Conservation (phyloP, 2,888 invertebrate species). For the Caenorhabditis plicata region DNA sequence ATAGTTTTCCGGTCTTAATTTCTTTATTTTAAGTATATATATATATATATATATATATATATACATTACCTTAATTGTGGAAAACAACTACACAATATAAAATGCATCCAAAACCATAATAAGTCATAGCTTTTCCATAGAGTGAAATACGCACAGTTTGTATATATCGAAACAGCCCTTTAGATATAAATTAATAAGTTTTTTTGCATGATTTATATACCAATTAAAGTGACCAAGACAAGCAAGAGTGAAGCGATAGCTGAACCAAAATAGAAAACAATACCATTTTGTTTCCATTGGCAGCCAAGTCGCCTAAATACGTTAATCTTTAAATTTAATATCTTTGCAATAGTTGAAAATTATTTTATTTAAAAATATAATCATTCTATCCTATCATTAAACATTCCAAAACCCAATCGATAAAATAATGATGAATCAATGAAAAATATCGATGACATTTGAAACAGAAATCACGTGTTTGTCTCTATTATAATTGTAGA, state of each 20-base stretch:
- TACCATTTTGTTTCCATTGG: constrained; percentile 38
- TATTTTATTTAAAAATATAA: too few species aligned
- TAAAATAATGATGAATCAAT: too few species aligned
- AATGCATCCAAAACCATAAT: constrained; percentile 64
- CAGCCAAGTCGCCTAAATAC: too few species aligned
- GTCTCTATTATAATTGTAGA: too few species aligned
- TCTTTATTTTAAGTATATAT: not conserved
- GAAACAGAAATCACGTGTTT: too few species aligned
- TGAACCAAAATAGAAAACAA: constrained; percentile 61
- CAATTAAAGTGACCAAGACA: constrained; percentile 63
- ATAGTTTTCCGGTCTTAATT: constrained; percentile 37
- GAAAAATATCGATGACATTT: too few species aligned
- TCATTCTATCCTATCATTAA: too few species aligned
- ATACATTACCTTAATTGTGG: constrained; percentile 43
- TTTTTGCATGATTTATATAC: constrained; percentile 9
- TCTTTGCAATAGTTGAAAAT: too few species aligned
- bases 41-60: not conserved
- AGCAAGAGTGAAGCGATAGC: constrained; percentile 59
- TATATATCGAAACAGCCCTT: constrained; percentile 50
- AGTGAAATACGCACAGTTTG: constrained; percentile 61
- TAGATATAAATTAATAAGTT: constrained; percentile 1
- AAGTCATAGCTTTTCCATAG: constrained; percentile 64
- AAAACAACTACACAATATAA: constrained; percentile 59
- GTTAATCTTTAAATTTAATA: too few species aligned
- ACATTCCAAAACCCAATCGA: too few species aligned